Evolutionary conservation across 1,140 invertebrate species (phyloP).

Genomic region (Amphibalanus amphitrite): DNA sequence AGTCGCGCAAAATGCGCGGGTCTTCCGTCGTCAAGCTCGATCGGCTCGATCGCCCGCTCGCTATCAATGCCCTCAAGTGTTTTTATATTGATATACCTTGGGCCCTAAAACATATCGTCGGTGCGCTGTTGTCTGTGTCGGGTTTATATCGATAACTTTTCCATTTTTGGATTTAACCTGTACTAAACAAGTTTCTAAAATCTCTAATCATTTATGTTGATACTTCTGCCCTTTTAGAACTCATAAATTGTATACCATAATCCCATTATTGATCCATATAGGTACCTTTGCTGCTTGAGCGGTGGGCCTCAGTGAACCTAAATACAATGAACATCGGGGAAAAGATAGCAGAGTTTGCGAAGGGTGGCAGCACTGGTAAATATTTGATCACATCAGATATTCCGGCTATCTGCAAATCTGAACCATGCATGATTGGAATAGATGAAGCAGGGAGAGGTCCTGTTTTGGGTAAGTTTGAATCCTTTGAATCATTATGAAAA

Average conservation of each 20-base stretch:
- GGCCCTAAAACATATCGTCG: too few species aligned
- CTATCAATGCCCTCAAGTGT: too few species aligned
- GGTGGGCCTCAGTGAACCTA: background rate
- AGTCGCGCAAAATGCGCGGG: too few species aligned
- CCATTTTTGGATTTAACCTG: too few species aligned
- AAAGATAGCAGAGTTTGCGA: background rate
- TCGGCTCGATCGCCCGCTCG: too few species aligned
- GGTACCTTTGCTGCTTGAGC: background rate
- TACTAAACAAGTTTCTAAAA: too few species aligned
- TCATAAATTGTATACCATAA: background rate
- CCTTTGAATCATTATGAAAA: too few species aligned
- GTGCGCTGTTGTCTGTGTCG: too few species aligned
- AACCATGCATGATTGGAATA: slow-evolving; percentile 80
- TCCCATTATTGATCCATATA: background rate
- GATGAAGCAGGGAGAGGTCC: slow-evolving; percentile 95
- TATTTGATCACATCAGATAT: slow-evolving; percentile 34
- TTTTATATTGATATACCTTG: too few species aligned
- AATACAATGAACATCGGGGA: background rate
- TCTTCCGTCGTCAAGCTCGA: too few species aligned
- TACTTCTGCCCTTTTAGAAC: background rate
- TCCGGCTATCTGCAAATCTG: slow-evolving; percentile 49
- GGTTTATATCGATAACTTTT: too few species aligned
- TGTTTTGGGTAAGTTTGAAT: slow-evolving; percentile 59
- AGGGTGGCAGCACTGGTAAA: background rate
- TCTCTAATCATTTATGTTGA: too few species aligned